phyloP scores from a whole-genome alignment of 2,113 vertebrate genomes.

The Mesoclemmys tuberculata region DNA sequence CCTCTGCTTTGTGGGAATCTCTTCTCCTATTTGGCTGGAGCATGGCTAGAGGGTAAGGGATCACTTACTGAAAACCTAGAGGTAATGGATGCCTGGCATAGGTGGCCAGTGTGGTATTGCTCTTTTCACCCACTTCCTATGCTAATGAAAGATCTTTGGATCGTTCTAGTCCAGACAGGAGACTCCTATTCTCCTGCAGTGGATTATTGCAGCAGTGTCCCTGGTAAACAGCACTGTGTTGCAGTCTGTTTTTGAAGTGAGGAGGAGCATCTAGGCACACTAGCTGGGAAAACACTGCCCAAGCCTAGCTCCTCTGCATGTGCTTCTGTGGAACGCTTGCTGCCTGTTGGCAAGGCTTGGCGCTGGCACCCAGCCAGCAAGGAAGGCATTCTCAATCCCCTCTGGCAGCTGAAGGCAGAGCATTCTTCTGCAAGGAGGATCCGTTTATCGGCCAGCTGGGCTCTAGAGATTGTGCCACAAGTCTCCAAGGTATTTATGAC shows the following conservation, averaged over 20 bases:
- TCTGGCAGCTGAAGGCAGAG: neutral
- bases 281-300: fast-evolving
- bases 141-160: fast-evolving
- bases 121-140: fast-evolving
- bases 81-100: neutral
- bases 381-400: neutral
- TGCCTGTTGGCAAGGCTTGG: fast-evolving
- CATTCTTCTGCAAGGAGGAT: neutral
- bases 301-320: fast-evolving
- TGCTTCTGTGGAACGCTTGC: neutral
- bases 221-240: neutral
- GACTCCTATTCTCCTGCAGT: neutral
- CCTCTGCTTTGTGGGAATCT: neutral
- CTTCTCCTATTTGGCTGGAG: neutral
- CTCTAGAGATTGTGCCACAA: fast-evolving
- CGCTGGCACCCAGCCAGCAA: neutral
- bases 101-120: fast-evolving
- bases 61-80: fast-evolving
- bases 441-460: neutral
- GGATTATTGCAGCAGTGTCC: neutral
- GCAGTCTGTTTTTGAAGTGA: fast-evolving
- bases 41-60: neutral
- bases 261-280: neutral
- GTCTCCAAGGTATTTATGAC: neutral
- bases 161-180: fast-evolving